Conservation (phyloP, 2,797 vertebrate species). For the Coccyzus lansbergi region DNA sequence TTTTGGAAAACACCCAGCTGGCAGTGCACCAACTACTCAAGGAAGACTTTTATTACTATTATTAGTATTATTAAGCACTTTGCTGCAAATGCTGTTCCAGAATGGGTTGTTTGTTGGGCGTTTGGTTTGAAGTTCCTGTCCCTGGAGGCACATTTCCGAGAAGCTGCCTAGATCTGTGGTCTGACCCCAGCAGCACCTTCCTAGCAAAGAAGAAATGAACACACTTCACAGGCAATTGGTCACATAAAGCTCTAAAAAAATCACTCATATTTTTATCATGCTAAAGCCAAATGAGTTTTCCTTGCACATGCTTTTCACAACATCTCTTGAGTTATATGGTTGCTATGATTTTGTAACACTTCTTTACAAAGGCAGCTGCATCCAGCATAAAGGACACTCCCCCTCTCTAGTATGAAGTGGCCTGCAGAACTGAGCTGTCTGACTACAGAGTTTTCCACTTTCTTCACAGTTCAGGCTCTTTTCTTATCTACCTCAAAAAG, state of each 20-base stretch:
- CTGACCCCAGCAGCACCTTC: conserved; percentile 25
- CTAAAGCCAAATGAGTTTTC: conserved; percentile 24
- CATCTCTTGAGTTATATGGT: neutral
- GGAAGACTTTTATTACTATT: conserved; percentile 36
- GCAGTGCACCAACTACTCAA: conserved; percentile 19
- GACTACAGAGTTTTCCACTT: neutral
- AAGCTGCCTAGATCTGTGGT: conserved; percentile 44
- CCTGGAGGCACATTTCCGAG: conserved; percentile 29
- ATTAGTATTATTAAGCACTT: conserved; percentile 28
- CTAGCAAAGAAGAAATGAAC: neutral
- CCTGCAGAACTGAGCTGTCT: neutral
- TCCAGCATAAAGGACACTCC: neutral
- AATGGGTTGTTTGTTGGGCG: neutral
- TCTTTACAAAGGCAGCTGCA: neutral
- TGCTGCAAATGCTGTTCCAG: neutral
- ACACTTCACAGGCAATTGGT: neutral
- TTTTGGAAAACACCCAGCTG: conserved; percentile 26
- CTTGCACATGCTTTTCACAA: neutral
- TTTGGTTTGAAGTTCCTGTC: conserved; percentile 31
- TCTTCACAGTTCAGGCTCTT: neutral
- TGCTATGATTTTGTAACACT: conserved; percentile 4
- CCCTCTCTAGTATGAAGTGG: neutral
- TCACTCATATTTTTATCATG: neutral
- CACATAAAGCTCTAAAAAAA: conserved; percentile 4
- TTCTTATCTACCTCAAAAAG: neutral